Evolutionary conservation across 2,888 invertebrate species (phyloP).

Genomic region (Piscicola geometra): DNA sequence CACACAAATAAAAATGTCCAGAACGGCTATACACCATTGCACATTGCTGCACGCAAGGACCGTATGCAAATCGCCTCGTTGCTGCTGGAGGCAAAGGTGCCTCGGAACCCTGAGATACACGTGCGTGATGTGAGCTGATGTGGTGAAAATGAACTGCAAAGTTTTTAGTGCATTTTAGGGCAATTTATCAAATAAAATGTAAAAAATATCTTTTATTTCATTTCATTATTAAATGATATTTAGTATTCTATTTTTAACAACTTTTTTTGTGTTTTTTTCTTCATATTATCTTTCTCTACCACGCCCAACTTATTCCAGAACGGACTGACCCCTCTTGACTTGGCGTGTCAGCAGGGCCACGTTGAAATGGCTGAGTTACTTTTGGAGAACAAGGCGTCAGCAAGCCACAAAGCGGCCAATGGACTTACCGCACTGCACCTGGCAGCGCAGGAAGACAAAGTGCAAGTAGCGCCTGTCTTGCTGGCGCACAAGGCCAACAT

Average conservation of each 20-base stretch:
- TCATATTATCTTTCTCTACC: not conserved
- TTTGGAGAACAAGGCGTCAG: conserved; percentile 84
- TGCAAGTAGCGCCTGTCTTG: conserved; percentile 80
- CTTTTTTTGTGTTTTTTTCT: not conserved
- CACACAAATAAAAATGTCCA: no score
- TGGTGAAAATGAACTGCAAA: no score
- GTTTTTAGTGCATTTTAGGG: no score
- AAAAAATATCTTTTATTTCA: not conserved
- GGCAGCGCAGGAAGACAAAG: conserved; percentile 87
- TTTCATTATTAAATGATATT: no score
- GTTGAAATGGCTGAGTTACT: conserved; percentile 90
- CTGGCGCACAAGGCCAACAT: conserved; percentile 77
- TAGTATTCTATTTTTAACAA: no score
- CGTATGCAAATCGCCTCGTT: conserved; percentile 94
- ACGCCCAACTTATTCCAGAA: conserved; percentile 49
- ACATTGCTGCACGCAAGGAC: conserved; percentile 99
- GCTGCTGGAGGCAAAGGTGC: conserved; percentile 91
- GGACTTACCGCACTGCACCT: conserved; percentile 91
- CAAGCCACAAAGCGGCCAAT: conserved; percentile 87
- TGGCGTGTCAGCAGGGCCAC: conserved; percentile 88
- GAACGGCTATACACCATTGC: conserved; percentile 96
- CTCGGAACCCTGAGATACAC: conserved; percentile 53
- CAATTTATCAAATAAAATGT: no score
- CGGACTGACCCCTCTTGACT: conserved; percentile 89
- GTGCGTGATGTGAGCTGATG: not conserved